Evolutionary conservation across 2,888 invertebrate genomes (phyloP), one percentile per base, ranked within the genome.

Genomic region (Phlogophora meticulosa): DNA sequence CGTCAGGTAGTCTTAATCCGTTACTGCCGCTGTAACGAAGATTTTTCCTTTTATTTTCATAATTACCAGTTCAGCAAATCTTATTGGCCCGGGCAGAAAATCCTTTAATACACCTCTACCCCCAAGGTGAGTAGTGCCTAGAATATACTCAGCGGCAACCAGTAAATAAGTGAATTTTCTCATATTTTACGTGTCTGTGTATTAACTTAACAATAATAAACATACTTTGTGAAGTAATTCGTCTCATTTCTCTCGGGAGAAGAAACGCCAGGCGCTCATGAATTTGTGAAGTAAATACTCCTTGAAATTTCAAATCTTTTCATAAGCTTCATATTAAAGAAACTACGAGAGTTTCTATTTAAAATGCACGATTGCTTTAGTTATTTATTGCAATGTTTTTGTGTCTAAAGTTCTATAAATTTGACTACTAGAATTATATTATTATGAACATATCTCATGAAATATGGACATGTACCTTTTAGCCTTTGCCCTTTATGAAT

Each of bases 201-300:
- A 20, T 57, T 67, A 24, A 34, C 32, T n/a, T 67, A 17, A 43
- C 32, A 32, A 48, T 67, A 22, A 43, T 38, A 32, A 48, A 48
- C 22, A 10, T 17, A 38, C 46, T 48, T 49, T 15, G 1, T 51
- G 0, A 34, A 45, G n/a, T 43, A 52, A 59, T 59, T 68, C 60
- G n/a, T 34, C 17, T 34, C 20, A 69, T 58, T 45, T 60, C 40
- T 51, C 60, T 22, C 15, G 45, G 55, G 28, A 36, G n/a, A n/a
- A 24, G n/a, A n/a, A 49, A 59, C n/a, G 20, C 22, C 9, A 1
- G 42, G 49, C 20, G 9, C 32, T 46, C 22, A 38, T 46, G 64
- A 71, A 53, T 71, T 17, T 56, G n/a, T 36, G n/a, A 55, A 20
- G 24, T n/a, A 48, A 17, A 17, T 40, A 49, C 65, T 22, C 15